phyloP scores from a whole-genome alignment of 2,797 vertebrate species.

The Sebastes steindachneri region DNA sequence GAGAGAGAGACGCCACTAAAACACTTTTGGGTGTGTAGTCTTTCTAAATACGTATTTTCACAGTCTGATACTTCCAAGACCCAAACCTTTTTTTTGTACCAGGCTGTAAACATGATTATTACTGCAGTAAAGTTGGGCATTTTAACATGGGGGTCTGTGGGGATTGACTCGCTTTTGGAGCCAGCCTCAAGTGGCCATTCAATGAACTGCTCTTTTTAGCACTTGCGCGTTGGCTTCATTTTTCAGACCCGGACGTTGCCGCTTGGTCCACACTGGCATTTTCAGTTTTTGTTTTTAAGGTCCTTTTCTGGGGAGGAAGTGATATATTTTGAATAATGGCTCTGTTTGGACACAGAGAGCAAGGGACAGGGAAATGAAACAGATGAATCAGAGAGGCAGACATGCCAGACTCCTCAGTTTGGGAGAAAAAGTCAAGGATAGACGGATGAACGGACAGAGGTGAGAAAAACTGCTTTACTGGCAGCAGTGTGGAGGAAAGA shows the following conservation, averaged over 20 bases:
- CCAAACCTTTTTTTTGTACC: accelerated
- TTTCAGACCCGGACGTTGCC: no score
- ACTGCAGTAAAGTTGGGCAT: accelerated
- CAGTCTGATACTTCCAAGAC: no score
- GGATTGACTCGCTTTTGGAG: no score
- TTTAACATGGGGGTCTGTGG: no score
- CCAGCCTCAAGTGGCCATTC: no score
- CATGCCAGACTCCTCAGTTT: not conserved
- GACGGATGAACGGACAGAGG: not conserved
- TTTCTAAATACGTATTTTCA: no score
- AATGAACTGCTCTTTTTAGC: accelerated
- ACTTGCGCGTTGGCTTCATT: no score
- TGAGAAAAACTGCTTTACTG: not conserved
- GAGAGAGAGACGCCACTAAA: accelerated
- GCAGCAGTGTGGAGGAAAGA: not conserved
- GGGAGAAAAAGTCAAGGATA: not conserved
- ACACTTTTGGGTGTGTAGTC: no score
- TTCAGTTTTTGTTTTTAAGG: no score
- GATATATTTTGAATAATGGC: not conserved
- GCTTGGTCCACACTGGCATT: no score
- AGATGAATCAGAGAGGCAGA: not conserved
- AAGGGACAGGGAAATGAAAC: not conserved
- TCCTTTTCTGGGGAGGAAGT: not conserved
- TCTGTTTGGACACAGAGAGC: not conserved
- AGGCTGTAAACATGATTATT: no score